phyloP scores from a whole-genome alignment of 2,888 invertebrate species.

The Synanthedon tipuliformis region DNA sequence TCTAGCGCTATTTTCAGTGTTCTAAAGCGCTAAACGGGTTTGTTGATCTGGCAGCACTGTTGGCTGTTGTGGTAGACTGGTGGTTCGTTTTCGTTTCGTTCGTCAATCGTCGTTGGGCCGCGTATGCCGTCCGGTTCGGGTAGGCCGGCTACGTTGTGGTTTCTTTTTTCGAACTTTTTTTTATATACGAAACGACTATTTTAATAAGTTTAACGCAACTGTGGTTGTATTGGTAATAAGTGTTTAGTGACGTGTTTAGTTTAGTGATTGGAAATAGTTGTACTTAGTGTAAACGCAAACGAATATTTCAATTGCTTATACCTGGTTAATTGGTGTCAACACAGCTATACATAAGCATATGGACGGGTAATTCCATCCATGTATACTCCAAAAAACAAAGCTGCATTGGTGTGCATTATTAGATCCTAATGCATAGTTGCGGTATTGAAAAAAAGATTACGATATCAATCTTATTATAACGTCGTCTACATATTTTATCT shows the following conservation, averaged over 20 bases:
- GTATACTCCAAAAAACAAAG: too few relatives aligned
- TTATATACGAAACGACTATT: constrained; percentile 39
- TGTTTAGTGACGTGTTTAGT: constrained; percentile 22
- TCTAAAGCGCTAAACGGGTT: too few relatives aligned
- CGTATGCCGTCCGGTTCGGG: constrained; percentile 44
- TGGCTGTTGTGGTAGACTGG: too few relatives aligned
- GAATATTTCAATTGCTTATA: constrained; percentile 9
- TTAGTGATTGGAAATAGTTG: constrained; percentile 31
- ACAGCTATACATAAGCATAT: too few relatives aligned
- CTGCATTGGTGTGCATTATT: too few relatives aligned
- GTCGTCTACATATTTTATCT: too few relatives aligned
- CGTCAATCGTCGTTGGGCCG: constrained; percentile 37
- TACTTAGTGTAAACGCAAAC: constrained; percentile 9
- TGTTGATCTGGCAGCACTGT: too few relatives aligned
- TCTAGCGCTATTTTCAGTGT: too few relatives aligned
- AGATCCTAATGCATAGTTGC: too few relatives aligned
- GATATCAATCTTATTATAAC: too few relatives aligned
- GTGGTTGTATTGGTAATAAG: constrained; percentile 31
- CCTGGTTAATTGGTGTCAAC: constrained; percentile 1
- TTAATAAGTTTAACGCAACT: constrained; percentile 17
- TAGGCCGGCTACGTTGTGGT: constrained; percentile 14
- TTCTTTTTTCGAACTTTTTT: constrained; percentile 47
- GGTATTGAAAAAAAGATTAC: too few relatives aligned
- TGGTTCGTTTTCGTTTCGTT: constrained; percentile 5
- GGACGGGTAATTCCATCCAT: too few relatives aligned